phyloP scores from a whole-genome alignment of 2,113 vertebrate species.

The Poeciliopsis retropinna region DNA sequence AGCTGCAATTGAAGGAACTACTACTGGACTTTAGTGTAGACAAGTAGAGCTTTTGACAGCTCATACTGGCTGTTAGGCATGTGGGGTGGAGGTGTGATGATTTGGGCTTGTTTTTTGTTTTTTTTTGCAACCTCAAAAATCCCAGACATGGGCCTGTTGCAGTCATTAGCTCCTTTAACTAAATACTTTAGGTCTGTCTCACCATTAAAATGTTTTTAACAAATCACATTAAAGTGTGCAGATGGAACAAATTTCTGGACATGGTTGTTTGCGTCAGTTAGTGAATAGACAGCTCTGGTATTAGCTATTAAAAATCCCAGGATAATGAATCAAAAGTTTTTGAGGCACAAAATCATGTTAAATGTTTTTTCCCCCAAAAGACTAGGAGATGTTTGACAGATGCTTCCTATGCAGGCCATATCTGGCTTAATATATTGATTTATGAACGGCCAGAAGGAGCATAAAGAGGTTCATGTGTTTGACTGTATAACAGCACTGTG shows the following conservation, averaged over 20 bases:
- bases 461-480: neutral
- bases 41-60: too few relatives aligned
- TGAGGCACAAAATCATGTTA: neutral
- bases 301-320: neutral
- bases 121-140: too few relatives aligned
- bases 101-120: too few relatives aligned
- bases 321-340: neutral
- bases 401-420: neutral
- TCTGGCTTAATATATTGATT: neutral
- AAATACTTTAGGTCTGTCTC: too few relatives aligned
- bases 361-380: neutral
- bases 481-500: neutral
- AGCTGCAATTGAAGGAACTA: too few relatives aligned
- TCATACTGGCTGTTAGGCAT: too few relatives aligned
- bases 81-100: too few relatives aligned
- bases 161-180: too few relatives aligned
- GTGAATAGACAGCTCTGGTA: neutral
- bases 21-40: too few relatives aligned
- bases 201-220: neutral
- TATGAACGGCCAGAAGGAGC: neutral
- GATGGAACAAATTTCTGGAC: neutral
- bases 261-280: too few relatives aligned
- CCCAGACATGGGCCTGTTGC: too few relatives aligned
- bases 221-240: neutral
- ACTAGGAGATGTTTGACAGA: neutral